Conservation (phyloP, 2,113 vertebrate species). For the Micromys minutus region DNA sequence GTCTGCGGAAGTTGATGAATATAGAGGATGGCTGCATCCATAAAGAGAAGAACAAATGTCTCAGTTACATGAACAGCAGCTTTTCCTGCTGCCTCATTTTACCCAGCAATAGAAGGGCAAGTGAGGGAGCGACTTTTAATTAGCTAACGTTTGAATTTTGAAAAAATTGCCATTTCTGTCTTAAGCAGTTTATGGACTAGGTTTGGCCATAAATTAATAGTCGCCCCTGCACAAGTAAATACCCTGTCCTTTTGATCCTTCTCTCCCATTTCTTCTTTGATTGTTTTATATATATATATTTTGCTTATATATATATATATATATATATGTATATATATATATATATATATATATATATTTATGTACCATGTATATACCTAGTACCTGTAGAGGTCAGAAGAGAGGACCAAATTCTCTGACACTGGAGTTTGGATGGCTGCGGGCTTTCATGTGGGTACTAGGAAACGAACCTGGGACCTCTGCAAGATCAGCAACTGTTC, state of each 20-base stretch:
- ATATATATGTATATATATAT: too few relatives aligned
- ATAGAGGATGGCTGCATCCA: background rate
- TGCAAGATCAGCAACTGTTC: background rate
- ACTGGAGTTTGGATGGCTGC: background rate
- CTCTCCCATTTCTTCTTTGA: background rate
- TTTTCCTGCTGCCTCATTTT: background rate
- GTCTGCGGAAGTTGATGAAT: background rate
- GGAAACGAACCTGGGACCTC: background rate
- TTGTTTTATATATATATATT: background rate
- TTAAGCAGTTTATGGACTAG: background rate
- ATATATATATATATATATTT: background rate
- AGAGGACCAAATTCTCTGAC: background rate
- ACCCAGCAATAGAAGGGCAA: background rate
- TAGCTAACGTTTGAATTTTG: background rate
- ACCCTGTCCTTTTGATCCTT: background rate
- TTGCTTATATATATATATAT: background rate
- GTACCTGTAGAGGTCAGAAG: background rate
- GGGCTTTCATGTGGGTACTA: background rate
- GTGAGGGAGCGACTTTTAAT: background rate
- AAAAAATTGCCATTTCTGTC: background rate
- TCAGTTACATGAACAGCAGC: background rate
- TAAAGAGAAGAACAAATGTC: background rate
- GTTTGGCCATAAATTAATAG: constrained; percentile 24
- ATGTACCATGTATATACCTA: background rate
- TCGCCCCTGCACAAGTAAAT: background rate